Conservation (phyloP, 2,797 vertebrate genomes). For the Takifugu rubripes region DNA sequence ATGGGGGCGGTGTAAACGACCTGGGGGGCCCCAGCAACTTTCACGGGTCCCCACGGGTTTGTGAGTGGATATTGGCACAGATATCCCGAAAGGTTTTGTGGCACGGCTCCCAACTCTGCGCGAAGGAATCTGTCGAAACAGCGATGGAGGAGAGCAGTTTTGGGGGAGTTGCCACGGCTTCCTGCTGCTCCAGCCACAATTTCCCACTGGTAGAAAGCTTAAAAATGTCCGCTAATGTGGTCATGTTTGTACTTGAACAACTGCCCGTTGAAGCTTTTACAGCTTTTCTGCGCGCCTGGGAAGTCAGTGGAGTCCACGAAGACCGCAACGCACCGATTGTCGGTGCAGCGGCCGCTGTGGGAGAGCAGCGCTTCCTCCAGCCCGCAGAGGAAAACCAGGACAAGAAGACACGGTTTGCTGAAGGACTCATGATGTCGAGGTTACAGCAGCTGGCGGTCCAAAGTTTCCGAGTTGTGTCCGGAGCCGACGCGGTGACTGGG, state of each 20-base stretch:
- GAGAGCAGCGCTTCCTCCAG: slow-evolving; percentile 5
- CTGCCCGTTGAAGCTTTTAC: slow-evolving; percentile 46
- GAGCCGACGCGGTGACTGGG: slow-evolving; percentile 4
- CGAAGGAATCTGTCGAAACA: slow-evolving; percentile 29
- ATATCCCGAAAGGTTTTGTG: slow-evolving; percentile 62
- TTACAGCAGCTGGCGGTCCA: neutral
- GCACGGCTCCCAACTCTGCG: slow-evolving; percentile 66
- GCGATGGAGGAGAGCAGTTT: slow-evolving; percentile 64
- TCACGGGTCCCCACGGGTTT: rapidly evolving
- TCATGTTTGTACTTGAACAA: slow-evolving; percentile 66
- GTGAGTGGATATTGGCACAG: slow-evolving; percentile 74
- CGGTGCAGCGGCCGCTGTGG: slow-evolving; percentile 62
- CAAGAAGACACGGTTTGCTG: slow-evolving; percentile 20
- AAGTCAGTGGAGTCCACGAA: slow-evolving; percentile 49
- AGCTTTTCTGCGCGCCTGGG: slow-evolving; percentile 52
- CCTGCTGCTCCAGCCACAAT: slow-evolving; percentile 70
- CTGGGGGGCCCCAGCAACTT: neutral
- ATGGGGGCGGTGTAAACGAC: slow-evolving; percentile 54
- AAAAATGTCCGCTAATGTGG: slow-evolving; percentile 23
- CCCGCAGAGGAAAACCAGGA: slow-evolving; percentile 18
- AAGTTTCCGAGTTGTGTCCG: neutral
- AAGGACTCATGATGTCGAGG: slow-evolving; percentile 40
- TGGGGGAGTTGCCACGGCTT: slow-evolving; percentile 1
- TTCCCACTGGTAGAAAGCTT: slow-evolving; percentile 1
- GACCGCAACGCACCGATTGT: slow-evolving; percentile 66